Evolutionary conservation across 2,888 invertebrate genomes (phyloP), one percentile per base, ranked within the genome.

Genomic region (Andrena hattorfiana): DNA sequence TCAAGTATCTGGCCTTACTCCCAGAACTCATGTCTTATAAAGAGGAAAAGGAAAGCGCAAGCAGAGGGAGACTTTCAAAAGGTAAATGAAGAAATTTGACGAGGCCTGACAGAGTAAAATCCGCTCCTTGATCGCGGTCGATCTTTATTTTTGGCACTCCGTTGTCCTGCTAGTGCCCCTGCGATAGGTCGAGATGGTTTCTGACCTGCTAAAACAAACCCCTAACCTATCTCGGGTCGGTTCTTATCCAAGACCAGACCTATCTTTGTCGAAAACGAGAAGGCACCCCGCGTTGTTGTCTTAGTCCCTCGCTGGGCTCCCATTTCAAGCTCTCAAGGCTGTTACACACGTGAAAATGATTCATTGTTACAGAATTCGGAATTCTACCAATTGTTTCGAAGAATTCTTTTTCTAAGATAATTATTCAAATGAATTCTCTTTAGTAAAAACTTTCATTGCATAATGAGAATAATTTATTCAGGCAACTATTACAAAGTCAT

Each of bases 141-240:
- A 70, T 86, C 74, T 68, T 87, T 88, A 88, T 86, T 87, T 87
- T 85, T 75, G 84, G 70, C 81, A 67, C 66, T 68, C 59, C 51
- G 73, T 66, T 64, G 81, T 71, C 67, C 68, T 42, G 35, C n/a
- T 20, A 6, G 48, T 49, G 59, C 30, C 62, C 26, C 8, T 48
- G 63, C 62, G 78, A 81, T 74, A 81, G 72, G 68, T 74, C 80
- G 64, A 76, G 81, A 83, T 87, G 81, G 74, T 88, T 91, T 91
- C 85, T 88, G 90, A 91, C 91, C 91, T 92, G 91, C 86, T 89
- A 87, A 91, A 89, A 89, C 87, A 90, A 91, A 90, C 88, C 85
- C 83, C 30, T 68, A 68, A 70, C 84, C 88, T 90, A 90, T 90
- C 89, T 90, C 32, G 73, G 78, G 72, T 81, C 87, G 78, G 62